Evolutionary conservation across 2,797 vertebrate genomes (phyloP).

Genomic region (Vultur gryphus): DNA sequence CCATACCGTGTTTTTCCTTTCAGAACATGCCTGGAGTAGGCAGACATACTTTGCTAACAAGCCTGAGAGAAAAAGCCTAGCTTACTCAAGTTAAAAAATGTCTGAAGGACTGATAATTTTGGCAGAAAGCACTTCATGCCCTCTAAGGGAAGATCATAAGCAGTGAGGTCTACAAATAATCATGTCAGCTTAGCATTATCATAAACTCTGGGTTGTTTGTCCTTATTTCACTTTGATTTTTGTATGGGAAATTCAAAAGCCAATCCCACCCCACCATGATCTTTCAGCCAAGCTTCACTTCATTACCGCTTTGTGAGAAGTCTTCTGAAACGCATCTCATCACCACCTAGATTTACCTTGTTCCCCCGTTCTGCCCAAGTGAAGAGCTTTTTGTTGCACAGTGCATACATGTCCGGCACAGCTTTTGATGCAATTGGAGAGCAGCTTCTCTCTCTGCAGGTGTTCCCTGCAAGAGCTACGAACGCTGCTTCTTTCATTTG

Average conservation of each 20-base stretch:
- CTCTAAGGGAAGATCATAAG: background rate
- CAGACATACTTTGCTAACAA: background rate
- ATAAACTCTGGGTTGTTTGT: background rate
- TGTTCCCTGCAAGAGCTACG: background rate
- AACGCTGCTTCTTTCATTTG: background rate
- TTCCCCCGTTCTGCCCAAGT: background rate
- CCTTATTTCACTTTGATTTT: background rate
- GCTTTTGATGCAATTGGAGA: background rate
- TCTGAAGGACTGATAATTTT: background rate
- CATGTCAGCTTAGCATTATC: background rate
- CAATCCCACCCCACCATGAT: rapidly evolving
- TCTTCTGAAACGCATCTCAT: background rate
- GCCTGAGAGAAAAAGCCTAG: background rate
- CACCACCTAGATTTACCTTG: background rate
- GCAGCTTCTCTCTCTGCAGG: background rate
- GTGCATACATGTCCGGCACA: background rate
- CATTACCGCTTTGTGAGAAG: background rate
- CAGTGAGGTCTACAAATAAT: background rate
- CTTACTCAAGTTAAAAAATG: background rate
- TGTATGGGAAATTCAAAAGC: background rate
- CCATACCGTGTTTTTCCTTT: background rate
- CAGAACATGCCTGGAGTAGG: background rate
- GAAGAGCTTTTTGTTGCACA: background rate
- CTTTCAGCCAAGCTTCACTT: background rate
- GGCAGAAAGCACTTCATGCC: background rate